Conservation (phyloP, 2,888 invertebrate species). For the Chouioia cunea region DNA sequence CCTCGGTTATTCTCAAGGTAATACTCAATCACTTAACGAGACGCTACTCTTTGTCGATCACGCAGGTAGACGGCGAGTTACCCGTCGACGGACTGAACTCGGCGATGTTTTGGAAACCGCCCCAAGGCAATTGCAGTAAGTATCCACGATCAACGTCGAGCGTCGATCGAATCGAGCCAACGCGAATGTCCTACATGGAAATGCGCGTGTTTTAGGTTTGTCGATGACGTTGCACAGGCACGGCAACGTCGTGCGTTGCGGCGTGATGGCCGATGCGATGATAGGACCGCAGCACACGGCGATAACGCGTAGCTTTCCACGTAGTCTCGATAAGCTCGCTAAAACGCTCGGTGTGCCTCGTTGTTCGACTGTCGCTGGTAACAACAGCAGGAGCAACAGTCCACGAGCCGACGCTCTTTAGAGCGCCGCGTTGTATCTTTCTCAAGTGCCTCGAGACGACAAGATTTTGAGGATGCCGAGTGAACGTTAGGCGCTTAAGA, state of each 20-base stretch:
- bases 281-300: conserved; percentile 75
- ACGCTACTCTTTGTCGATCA: conserved; percentile 77
- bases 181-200: too few relatives aligned
- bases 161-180: too few relatives aligned
- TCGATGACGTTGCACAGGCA: conserved; percentile 80
- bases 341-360: conserved; percentile 59
- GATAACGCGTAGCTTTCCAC: conserved; percentile 61
- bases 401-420: too few relatives aligned
- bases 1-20: conserved; percentile 71
- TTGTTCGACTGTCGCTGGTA: conserved; percentile 37
- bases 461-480: background rate
- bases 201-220: conserved; percentile 72
- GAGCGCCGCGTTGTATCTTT: too few relatives aligned
- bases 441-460: background rate
- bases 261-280: conserved; percentile 80
- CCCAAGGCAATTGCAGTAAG: conserved; percentile 83
- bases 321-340: conserved; percentile 59
- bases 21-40: conserved; percentile 77
- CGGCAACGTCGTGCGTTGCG: conserved; percentile 75
- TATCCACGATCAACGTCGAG: conserved; percentile 52
- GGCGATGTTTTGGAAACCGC: conserved; percentile 80
- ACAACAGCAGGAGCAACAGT: too few relatives aligned
- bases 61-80: conserved; percentile 72
- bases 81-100: conserved; percentile 77
- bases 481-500: background rate